Evolutionary conservation across 2,797 vertebrate species (phyloP).

Genomic region (Epinephelus malabaricus): DNA sequence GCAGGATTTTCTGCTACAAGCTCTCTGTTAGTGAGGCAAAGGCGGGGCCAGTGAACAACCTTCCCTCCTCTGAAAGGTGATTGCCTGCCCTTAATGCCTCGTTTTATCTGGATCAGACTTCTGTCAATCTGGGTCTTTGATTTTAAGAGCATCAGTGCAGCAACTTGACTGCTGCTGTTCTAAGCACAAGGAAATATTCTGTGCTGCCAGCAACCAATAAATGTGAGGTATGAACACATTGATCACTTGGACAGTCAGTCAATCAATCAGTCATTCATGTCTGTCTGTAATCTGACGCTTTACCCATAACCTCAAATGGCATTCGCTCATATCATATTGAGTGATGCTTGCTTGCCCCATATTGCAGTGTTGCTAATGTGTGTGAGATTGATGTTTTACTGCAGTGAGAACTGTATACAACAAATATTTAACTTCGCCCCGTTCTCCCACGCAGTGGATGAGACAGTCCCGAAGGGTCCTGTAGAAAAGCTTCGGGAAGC

Average conservation of each 20-base stretch:
- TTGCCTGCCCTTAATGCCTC: constrained; percentile 4
- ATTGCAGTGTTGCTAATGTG: constrained; percentile 30
- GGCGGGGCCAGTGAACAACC: neutral
- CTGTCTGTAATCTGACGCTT: constrained; percentile 50
- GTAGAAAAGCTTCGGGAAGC: neutral
- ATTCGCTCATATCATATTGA: constrained; percentile 33
- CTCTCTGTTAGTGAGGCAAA: constrained; percentile 1
- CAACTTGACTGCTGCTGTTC: constrained; percentile 33
- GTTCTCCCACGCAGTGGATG: neutral
- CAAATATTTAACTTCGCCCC: constrained; percentile 23
- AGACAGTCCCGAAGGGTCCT: neutral
- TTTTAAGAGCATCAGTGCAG: constrained; percentile 33
- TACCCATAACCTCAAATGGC: constrained; percentile 46
- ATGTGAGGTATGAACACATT: constrained; percentile 37
- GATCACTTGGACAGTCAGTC: constrained; percentile 51
- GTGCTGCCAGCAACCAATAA: constrained; percentile 40
- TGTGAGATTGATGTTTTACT: constrained; percentile 28
- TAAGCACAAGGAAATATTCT: constrained; percentile 32
- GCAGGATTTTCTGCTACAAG: neutral
- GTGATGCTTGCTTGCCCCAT: constrained; percentile 23
- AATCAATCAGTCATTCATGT: constrained; percentile 41
- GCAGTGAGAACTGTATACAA: constrained; percentile 5
- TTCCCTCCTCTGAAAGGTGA: constrained; percentile 23
- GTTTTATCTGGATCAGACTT: constrained; percentile 35
- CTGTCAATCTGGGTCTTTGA: constrained; percentile 48